These are phyloP conservation scores for Nothoprocta pentlandii DNA, from an alignment of 2,113 vertebrate genomes.

Conservation along the genomic window DNA sequence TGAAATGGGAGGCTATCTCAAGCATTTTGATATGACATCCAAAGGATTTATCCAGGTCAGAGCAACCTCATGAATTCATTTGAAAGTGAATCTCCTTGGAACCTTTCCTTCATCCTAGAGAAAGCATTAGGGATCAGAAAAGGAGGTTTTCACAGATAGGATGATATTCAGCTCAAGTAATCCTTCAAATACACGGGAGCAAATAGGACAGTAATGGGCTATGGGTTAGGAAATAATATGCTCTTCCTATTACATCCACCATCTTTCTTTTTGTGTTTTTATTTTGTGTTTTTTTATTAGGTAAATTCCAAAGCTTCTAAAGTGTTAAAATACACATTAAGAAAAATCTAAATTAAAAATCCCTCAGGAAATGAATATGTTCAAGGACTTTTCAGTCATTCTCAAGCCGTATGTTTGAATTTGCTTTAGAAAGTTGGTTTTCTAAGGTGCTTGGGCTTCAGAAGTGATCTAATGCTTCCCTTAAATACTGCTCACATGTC, in stretches of 20 bases:
- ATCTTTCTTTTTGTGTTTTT: not conserved
- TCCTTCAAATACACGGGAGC: not conserved
- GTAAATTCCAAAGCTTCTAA: not conserved
- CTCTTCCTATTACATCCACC: not conserved
- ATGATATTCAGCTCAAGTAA: constrained; percentile 13
- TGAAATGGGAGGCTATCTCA: not conserved
- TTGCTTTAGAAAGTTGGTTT: not conserved
- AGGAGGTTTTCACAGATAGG: not conserved
- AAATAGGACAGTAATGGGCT: not conserved
- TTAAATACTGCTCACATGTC: not conserved
- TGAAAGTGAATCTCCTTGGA: constrained; percentile 40
- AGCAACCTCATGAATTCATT: constrained; percentile 27
- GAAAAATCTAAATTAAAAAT: not conserved
- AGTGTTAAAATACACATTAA: not conserved
- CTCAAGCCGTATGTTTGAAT: not conserved
- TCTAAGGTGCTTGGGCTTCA: not conserved
- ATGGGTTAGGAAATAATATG: not conserved
- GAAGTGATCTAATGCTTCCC: not conserved
- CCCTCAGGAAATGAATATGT: not conserved
- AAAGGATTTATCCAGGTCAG: constrained; percentile 25
- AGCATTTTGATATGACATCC: not conserved
- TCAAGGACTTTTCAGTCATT: not conserved
- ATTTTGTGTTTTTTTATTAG: not conserved
- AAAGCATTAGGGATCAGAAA: not conserved
- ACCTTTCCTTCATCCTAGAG: not conserved